Conservation (phyloP, 2,113 vertebrate genomes). For the Alligator mississippiensis region DNA sequence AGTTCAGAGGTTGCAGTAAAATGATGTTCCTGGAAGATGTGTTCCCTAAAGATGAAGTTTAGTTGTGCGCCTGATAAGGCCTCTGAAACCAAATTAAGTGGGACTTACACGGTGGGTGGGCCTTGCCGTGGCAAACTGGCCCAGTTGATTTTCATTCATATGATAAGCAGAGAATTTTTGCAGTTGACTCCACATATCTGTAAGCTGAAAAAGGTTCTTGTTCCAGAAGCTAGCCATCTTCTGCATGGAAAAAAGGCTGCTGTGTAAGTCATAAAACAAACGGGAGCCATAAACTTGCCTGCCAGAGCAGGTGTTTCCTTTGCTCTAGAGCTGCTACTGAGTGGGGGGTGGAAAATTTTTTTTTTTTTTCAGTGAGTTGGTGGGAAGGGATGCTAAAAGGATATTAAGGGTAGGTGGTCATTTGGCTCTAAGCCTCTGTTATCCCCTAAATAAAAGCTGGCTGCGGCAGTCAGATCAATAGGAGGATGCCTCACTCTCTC, state of each 20-base stretch:
- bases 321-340: too few relatives aligned
- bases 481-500: not conserved
- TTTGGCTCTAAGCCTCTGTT: not conserved
- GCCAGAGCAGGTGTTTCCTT: too few relatives aligned
- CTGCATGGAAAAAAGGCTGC: not conserved
- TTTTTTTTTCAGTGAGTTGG: not conserved
- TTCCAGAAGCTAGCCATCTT: not conserved
- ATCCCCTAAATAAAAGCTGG: not conserved
- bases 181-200: not conserved
- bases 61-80: not conserved
- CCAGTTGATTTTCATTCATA: slow-evolving; percentile 4
- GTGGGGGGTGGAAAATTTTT: fast-evolving
- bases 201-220: not conserved
- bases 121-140: not conserved
- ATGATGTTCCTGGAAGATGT: not conserved
- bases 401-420: not conserved
- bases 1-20: not conserved
- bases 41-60: not conserved
- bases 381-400: not conserved
- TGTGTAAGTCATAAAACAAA: not conserved
- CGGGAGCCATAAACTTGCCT: too few relatives aligned
- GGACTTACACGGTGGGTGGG: not conserved
- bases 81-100: not conserved
- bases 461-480: not conserved
- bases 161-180: not conserved